Evolutionary conservation across 2,888 invertebrate species (phyloP), one percentile per base, ranked within the genome.

Genomic region (Andrena flavipes): DNA sequence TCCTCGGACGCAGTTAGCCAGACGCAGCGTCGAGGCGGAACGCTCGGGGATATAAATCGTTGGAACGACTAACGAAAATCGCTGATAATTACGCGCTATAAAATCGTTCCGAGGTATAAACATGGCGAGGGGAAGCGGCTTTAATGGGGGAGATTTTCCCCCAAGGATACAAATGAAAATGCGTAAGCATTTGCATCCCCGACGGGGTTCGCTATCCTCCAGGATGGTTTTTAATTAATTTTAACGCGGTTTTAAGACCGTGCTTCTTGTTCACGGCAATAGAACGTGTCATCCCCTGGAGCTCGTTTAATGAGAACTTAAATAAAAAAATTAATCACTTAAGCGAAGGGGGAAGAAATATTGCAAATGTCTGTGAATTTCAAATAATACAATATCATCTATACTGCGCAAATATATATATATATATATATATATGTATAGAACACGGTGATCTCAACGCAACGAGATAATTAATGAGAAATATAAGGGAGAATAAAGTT

Each of bases 181-280:
- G 56, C 49, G 69, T 60, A 70, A 68, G 64, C 64, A 79, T 79
- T 74, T 70, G 54, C 49, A 68, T 72, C 35, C 35, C 30, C 16
- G 5, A 13, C 33, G 23, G 49, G 10, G 3, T 62, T 56, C 13
- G 26, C 10, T 20, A 30, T 33, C 54, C 29, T 33, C 16, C 49
- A 23, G 23, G 51, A 59, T 64, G 23, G 54, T 77, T 76, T 80
- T 77, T 63, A 77, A 80, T 80, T 80, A 77, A 72, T 77, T 68
- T 64, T 63, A 64, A 59, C 51, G 29, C 33, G 42, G 7, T 23
- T 35, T 35, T 49, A 42, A 59, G 59, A 13, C 13, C 42, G 65
- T 56, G 60, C n/a, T 63, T 42, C 42, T 62, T 67, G 60, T 30
- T 20, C 29, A 1, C 4, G 16, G 30, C 33, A 56, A 68, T 48